Evolutionary conservation across 2,113 vertebrate species (phyloP), one percentile per base, ranked within the genome.

Genomic region (Forbesichthys papilliferus): DNA sequence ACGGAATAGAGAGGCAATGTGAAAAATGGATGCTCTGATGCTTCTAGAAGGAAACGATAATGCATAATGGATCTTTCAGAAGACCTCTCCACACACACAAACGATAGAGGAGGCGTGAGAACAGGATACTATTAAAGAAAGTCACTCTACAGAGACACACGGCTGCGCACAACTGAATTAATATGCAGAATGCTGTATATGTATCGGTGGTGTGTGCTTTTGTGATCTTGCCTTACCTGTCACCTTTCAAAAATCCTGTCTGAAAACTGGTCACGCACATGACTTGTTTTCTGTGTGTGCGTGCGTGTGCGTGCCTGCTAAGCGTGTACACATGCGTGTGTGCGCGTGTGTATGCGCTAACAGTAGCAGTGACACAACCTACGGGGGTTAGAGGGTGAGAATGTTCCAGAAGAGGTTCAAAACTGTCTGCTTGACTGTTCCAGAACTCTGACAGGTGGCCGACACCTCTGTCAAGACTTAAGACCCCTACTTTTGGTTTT

Each of bases 371-470:
- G 13, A 14, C 49, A 52, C 3, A 4, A 11, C 11, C 49, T 52
- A 4, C 2, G 49, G 13, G 11, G 13, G 49, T 14, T 52, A 52
- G 49, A 4, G 49, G 49, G 49, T 12, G 11, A 11, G 9, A 52
- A 52, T 52, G 49, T 52, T 14, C 49, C 49, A 52, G 5, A 14
- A 55, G 53, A 16, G 1, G 2, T 55, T 55, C n/a, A 4, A 9
- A 9, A 16, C 11, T 71, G 64, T 80, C 65, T 77, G 74, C 71
- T 76, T 61, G 9, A n/a, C 63, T 71, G 69, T 72, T 63, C 73
- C 64, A 71, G 63, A 16, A 78, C 10, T 55, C 62, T 68, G 12
- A 55, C n/a, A 55, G 53, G 16, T n/a, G n/a, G 53, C 14, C 58
- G 69, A 66, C 63, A 69, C 65, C 68, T 75, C 65, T 33, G 46